A percentile compares a stretch with the other conserved stretches of the same genome.
phyloP scores from a whole-genome alignment of 1,140 invertebrate species.

The Gryllus bimaculatus region DNA sequence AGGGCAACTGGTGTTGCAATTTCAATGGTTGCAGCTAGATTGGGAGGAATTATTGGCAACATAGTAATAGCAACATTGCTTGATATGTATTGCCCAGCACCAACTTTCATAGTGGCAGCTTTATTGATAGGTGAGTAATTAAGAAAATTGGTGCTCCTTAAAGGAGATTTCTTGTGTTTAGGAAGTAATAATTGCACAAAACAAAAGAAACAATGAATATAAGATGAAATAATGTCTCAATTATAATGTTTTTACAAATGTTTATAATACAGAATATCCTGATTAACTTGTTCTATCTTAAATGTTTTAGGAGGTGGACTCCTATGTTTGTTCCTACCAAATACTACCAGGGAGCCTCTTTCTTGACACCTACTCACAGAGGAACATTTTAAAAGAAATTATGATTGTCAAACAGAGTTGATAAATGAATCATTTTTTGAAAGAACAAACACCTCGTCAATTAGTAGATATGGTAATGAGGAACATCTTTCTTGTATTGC shows the following conservation, averaged over 20 bases:
- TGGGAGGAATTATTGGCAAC: conserved; percentile 79
- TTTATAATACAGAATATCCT: too few species aligned
- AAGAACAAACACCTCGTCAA: too few species aligned
- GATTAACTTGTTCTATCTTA: too few species aligned
- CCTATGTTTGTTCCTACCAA: conserved; percentile 73
- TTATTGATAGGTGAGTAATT: conserved; percentile 52
- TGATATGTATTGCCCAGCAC: conserved; percentile 72
- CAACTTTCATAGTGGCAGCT: conserved; percentile 73
- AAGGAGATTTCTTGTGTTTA: background rate
- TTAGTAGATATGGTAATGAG: too few species aligned
- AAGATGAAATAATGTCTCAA: background rate
- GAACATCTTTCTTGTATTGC: too few species aligned
- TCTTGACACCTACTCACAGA: conserved; percentile 42
- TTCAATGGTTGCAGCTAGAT: conserved; percentile 73
- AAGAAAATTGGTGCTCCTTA: background rate
- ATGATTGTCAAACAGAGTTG: too few species aligned
- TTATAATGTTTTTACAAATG: background rate
- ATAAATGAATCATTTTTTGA: too few species aligned
- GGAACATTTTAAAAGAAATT: too few species aligned
- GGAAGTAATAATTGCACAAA: background rate
- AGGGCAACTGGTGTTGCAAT: conserved; percentile 77
- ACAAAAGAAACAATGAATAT: background rate
- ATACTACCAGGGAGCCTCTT: conserved; percentile 72
- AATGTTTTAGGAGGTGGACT: conserved; percentile 55
- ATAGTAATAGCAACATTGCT: conserved; percentile 73